phyloP scores from a whole-genome alignment of 1,140 invertebrate species.

The Sitophilus oryzae region DNA sequence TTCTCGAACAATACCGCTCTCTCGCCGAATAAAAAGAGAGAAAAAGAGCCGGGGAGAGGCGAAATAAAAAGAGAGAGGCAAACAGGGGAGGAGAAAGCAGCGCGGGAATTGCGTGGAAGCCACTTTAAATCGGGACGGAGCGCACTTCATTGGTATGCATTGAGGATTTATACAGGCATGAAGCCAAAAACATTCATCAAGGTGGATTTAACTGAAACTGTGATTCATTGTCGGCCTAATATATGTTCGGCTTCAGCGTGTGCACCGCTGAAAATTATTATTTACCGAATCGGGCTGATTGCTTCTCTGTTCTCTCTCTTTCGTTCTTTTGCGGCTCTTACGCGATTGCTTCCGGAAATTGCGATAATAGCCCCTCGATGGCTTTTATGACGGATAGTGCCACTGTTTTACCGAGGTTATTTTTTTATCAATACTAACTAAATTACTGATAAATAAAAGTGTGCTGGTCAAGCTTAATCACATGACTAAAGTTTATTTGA shows the following conservation, averaged over 20 bases:
- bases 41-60: constrained; percentile 27
- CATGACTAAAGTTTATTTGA: too few relatives aligned
- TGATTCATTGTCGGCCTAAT: constrained; percentile 44
- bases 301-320: too few relatives aligned
- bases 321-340: too few relatives aligned
- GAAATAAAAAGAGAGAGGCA: background rate
- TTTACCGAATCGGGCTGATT: constrained; percentile 39
- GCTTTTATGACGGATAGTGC: too few relatives aligned
- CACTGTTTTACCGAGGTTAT: too few relatives aligned
- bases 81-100: background rate
- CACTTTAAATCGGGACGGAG: constrained; percentile 36
- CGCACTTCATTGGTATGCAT: constrained; percentile 46
- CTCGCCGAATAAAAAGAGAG: constrained; percentile 12
- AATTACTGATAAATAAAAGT: too few relatives aligned
- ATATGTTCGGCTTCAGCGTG: constrained; percentile 41
- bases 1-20: too few relatives aligned
- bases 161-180: constrained; percentile 46
- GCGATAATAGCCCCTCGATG: background rate
- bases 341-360: background rate
- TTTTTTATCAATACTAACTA: too few relatives aligned
- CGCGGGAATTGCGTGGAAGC: constrained; percentile 14
- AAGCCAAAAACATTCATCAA: constrained; percentile 46
- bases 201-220: constrained; percentile 46
- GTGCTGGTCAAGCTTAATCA: too few relatives aligned
- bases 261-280: constrained; percentile 38